Evolutionary conservation across 23 tunicate genomes (phyloP).

Genomic region (Ascidia mentula): DNA sequence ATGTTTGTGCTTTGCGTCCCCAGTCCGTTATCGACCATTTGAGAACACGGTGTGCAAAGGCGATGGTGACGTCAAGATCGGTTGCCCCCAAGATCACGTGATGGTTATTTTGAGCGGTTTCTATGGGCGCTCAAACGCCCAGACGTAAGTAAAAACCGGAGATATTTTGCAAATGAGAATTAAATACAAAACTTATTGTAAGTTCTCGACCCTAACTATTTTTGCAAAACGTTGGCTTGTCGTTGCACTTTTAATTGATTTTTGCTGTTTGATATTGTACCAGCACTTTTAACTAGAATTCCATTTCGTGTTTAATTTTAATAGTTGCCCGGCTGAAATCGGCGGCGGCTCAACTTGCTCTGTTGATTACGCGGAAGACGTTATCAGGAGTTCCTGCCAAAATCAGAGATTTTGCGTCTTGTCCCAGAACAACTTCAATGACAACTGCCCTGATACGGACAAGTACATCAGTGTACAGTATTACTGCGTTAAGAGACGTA

Average conservation of each 20-base stretch:
- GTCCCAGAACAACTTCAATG: background rate
- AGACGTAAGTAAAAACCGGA: background rate
- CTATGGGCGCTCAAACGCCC: background rate
- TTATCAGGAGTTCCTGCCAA: background rate
- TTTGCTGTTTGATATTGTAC: background rate
- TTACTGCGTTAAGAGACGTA: slow-evolving; percentile 3
- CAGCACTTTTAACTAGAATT: background rate
- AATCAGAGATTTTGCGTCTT: background rate
- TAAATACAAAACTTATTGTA: background rate
- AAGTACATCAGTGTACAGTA: background rate
- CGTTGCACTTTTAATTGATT: background rate
- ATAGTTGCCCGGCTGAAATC: background rate
- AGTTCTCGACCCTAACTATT: background rate
- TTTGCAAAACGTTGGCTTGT: background rate
- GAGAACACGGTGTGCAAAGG: background rate
- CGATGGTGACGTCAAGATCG: background rate
- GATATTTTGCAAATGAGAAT: background rate
- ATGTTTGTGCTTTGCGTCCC: background rate
- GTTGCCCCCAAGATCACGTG: background rate
- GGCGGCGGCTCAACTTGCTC: background rate
- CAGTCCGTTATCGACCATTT: background rate
- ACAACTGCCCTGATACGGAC: background rate
- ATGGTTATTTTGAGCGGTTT: background rate
- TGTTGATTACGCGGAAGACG: background rate
- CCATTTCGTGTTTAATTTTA: background rate